Evolutionary conservation across 92 coral and sea anemone species (phyloP).

Genomic region (Palythoa grandis): DNA sequence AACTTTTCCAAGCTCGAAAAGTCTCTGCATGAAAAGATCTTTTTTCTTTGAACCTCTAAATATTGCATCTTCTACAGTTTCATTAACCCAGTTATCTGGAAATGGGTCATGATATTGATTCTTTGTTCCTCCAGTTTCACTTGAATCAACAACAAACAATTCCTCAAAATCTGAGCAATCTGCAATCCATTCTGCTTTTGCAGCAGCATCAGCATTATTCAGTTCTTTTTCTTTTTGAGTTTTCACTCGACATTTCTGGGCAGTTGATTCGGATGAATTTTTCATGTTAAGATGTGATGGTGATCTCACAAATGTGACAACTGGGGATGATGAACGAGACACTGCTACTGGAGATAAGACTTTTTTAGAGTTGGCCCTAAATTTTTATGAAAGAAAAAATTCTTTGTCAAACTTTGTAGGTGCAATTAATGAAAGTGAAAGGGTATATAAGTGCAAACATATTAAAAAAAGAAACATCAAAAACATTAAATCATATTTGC

Average conservation of each 20-base stretch:
- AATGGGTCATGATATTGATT: slow-evolving; percentile 85
- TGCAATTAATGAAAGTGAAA: too few species aligned
- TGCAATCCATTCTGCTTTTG: slow-evolving; percentile 70
- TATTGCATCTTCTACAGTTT: slow-evolving; percentile 74
- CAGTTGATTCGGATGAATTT: slow-evolving; percentile 50
- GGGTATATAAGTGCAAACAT: too few species aligned
- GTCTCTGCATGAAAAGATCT: slow-evolving; percentile 86
- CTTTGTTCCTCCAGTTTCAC: slow-evolving; percentile 49
- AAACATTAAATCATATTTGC: too few species aligned
- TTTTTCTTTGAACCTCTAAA: slow-evolving; percentile 75
- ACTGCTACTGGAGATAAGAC: slow-evolving; percentile 38
- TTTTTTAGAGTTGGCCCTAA: slow-evolving; percentile 47
- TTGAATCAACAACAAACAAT: slow-evolving; percentile 66
- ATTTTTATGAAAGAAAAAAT: neutral
- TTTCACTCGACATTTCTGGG: slow-evolving; percentile 40
- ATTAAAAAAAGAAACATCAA: too few species aligned
- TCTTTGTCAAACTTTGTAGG: too few species aligned
- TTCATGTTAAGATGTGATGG: slow-evolving; percentile 46
- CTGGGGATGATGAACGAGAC: slow-evolving; percentile 56
- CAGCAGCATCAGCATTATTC: slow-evolving; percentile 63
- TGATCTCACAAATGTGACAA: slow-evolving; percentile 51
- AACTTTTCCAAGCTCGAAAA: slow-evolving; percentile 72
- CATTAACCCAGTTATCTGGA: slow-evolving; percentile 85
- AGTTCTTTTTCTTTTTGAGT: slow-evolving; percentile 57
- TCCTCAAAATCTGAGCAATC: slow-evolving; percentile 70